These are phyloP conservation scores for Hyperopisus bebe DNA, from an alignment of 2,113 vertebrate species.

Conservation along the genomic window DNA sequence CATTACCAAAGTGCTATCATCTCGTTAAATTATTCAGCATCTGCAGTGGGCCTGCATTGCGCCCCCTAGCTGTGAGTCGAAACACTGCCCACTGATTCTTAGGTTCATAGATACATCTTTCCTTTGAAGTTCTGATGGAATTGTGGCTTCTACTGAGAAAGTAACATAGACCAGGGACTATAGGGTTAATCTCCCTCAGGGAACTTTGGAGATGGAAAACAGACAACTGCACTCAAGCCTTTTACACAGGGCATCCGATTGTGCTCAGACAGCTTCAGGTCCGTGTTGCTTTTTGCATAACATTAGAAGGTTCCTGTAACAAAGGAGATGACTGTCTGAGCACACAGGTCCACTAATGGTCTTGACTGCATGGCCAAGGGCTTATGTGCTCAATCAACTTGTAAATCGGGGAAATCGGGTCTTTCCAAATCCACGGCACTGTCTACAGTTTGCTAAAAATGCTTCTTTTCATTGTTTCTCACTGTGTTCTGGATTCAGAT, in stretches of 20 bases:
- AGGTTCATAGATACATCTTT: background rate
- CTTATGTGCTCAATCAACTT: slow-evolving; percentile 23
- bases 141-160: background rate
- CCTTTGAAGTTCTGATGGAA: background rate
- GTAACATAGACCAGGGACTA: background rate
- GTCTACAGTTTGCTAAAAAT: background rate
- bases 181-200: background rate
- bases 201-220: background rate
- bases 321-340: background rate
- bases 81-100: background rate
- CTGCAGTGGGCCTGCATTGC: background rate
- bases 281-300: background rate
- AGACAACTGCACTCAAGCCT: background rate
- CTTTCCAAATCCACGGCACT: background rate
- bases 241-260: background rate
- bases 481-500: background rate
- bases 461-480: background rate
- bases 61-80: background rate
- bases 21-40: background rate
- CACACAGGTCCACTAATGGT: background rate
- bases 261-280: background rate
- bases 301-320: background rate
- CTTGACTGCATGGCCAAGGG: slow-evolving; percentile 36
- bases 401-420: background rate
- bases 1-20: background rate